Evolutionary conservation across 2,888 invertebrate genomes (phyloP), one percentile per base, ranked within the genome.

Genomic region (Hypomecis punctinalis): DNA sequence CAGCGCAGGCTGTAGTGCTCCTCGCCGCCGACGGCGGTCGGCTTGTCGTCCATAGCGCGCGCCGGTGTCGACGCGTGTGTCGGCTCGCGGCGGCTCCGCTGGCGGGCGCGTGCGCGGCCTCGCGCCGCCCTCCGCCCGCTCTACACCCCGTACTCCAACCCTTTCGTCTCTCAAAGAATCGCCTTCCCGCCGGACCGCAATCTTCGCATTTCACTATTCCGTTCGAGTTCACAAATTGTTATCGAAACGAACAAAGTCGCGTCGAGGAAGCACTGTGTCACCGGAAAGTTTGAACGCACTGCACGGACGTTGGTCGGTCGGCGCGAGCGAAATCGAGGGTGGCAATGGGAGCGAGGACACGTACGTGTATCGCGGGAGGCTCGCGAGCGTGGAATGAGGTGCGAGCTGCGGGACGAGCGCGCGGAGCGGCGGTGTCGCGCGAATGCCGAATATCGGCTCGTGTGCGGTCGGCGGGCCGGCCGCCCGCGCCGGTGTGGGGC

Each of bases 1-100:
- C 98, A 98, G 90, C 97, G 95, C 82, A 98, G 94, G 85, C 97
- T 97, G 92, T 97, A 98, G 89, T 97, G 97, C 85, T 97, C 97
- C 90, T 97, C 93, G 54, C 85, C 82, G 81, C 81, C 83, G 77
- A 81, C 84, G 82, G 87, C 82, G 80, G 84, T 81, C 76, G 88
- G 79, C 81, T 92, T 92, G 85, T 91, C 91, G 90, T 90, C 92
- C 92, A 93, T 93, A 79, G 84, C 87, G 84, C 84, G 80, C 82
- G 87, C 84, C 83, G 85, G 79, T 80, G 74, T 75, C 74, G 78
- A 75, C 88, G 86, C 88, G 89, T 87, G 89, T 88, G 85, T 76
- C 74, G 77, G 70, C 74, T 79, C 74, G 79, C 78, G 75, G 70
- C 70, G 76, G 75, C 51, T 61, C 61, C 63, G 47, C 79, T 63